These are phyloP conservation scores for Cynocephalus volans DNA, from an alignment of 2,113 vertebrate genomes.

Conservation along the genomic window DNA sequence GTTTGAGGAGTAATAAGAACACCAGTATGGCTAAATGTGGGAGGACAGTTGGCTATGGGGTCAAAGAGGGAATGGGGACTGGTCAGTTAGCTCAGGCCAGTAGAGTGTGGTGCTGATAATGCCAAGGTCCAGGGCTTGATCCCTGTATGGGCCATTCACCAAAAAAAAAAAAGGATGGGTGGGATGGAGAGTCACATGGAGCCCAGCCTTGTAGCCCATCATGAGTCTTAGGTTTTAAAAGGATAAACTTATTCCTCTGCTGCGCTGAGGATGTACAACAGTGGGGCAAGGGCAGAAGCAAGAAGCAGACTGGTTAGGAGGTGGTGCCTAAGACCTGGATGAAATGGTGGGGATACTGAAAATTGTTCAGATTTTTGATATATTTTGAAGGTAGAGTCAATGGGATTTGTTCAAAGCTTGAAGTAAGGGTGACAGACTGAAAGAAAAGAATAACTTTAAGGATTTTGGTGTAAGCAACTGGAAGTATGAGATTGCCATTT, in stretches of 20 bases:
- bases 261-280: accelerated
- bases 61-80: too few species aligned
- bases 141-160: too few species aligned
- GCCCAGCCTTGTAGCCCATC: too few species aligned
- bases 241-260: background rate
- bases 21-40: accelerated
- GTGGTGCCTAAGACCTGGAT: background rate
- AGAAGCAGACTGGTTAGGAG: too few species aligned
- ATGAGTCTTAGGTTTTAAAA: background rate
- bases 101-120: too few species aligned
- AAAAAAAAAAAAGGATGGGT: too few species aligned
- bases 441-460: background rate
- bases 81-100: too few species aligned
- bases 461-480: background rate
- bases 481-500: too few species aligned
- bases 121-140: too few species aligned
- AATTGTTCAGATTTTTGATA: background rate
- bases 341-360: background rate
- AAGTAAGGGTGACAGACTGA: background rate
- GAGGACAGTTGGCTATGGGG: accelerated
- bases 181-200: too few species aligned
- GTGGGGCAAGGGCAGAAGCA: background rate
- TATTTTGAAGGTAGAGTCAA: background rate
- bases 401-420: background rate
- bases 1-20: background rate